These are phyloP conservation scores for Macaca nemestrina DNA, from an alignment of 2,113 vertebrate genomes.

Conservation along the genomic window DNA sequence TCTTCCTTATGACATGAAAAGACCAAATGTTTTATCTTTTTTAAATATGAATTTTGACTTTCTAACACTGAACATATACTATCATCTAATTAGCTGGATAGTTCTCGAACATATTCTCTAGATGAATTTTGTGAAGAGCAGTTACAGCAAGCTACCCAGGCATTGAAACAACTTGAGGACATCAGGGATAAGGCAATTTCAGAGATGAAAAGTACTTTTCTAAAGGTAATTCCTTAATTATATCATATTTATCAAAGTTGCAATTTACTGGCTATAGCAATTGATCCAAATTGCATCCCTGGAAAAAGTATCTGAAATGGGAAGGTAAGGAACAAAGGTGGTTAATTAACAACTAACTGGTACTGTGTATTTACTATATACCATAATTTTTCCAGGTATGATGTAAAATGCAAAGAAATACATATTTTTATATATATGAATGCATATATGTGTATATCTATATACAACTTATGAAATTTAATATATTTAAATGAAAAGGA, in stretches of 20 bases:
- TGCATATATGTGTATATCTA: too few relatives aligned
- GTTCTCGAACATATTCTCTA: conserved; percentile 75
- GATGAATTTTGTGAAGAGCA: conserved; percentile 82
- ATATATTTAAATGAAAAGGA: not conserved
- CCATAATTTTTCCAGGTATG: not conserved
- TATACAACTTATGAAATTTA: not conserved
- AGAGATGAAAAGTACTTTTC: conserved; percentile 63
- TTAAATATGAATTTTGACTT: not conserved
- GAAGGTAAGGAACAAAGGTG: not conserved
- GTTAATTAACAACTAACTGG: not conserved
- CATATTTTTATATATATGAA: rapidly evolving
- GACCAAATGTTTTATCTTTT: not conserved
- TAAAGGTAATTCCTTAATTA: conserved; percentile 73
- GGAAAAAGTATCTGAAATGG: not conserved
- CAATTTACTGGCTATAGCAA: not conserved
- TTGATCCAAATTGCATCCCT: not conserved
- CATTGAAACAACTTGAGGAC: conserved; percentile 60
- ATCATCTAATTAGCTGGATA: conserved; percentile 75
- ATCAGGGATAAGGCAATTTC: conserved; percentile 72
- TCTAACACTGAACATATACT: not conserved
- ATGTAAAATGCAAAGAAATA: not conserved
- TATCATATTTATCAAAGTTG: not conserved
- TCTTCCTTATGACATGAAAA: not conserved
- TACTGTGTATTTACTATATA: not conserved
- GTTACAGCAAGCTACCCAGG: conserved; percentile 63